Evolutionary conservation across 2,797 vertebrate species (phyloP), one percentile per base, ranked within the genome.

Genomic region (Peromyscus melanophrys): DNA sequence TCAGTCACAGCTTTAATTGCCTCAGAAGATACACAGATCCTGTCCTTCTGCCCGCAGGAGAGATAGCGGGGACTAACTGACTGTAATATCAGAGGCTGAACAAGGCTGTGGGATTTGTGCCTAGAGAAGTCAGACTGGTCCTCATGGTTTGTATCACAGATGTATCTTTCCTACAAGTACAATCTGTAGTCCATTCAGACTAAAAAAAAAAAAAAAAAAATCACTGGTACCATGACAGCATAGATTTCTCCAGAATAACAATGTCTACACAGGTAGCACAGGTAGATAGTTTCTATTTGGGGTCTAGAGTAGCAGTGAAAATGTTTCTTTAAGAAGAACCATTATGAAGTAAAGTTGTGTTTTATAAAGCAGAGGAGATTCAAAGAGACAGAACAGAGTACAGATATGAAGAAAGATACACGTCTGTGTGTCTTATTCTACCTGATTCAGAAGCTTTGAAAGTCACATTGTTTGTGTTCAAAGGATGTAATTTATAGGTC

Each of bases 21-120:
- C 23, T 37, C 69, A 77, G 25, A 83, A 84, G 37, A 77, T 19
- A 95, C 43, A 95, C 4, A 23, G 23, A 86, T 89, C 92, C 81
- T 29, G 29, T 4, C 5, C 76, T 40, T 55, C 76, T 69, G 5
- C 14, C 16, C 0, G 17, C 25, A 65, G 25, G 34, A 76, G 75
- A 90, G 65, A 52, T 90, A 46, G 85, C 76, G 90, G 17, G 34
- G 29, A 43, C 34, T 52, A 71, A 92, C 49, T 84, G 49, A 75
- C 52, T 71, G 55, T 76, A 23, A 27, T 89, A 43, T 69, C 25
- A 40, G 52, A 89, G 43, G 14, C 16, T 52, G 67, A 83, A 75
- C 16, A 84, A 19, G 27, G 11, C 93, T 88, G 43, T 65, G 71
- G 37, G 2, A 67, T 69, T 83, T 34, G 29, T 27, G 31, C 49